phyloP scores from a whole-genome alignment of 2,797 vertebrate species.

The Anguilla marmorata region DNA sequence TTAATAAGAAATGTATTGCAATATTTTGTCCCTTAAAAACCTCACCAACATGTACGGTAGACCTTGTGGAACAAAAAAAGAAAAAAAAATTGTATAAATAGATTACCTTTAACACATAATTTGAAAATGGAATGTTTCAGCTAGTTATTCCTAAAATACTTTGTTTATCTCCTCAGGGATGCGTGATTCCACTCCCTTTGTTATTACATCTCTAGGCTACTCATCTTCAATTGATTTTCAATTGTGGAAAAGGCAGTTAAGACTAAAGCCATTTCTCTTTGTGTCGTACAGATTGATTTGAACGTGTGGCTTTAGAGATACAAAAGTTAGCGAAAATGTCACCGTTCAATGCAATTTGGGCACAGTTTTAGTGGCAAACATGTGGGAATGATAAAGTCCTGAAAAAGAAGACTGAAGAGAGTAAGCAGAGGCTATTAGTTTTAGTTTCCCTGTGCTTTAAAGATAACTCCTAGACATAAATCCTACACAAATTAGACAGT shows the following conservation, averaged over 20 bases:
- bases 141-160: neutral
- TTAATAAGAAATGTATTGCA: too few relatives aligned
- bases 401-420: neutral
- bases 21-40: too few relatives aligned
- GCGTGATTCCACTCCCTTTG: neutral
- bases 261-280: slow-evolving; percentile 7
- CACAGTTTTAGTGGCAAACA: neutral
- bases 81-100: too few relatives aligned
- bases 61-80: too few relatives aligned
- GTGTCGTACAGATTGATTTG: slow-evolving; percentile 9
- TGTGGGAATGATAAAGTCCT: neutral
- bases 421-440: neutral
- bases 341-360: neutral
- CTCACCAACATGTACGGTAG: too few relatives aligned
- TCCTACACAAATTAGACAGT: neutral
- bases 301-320: neutral
- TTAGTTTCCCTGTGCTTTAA: neutral
- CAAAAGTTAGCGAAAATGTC: neutral
- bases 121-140: neutral
- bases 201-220: neutral
- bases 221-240: neutral
- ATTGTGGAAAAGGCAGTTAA: slow-evolving; percentile 10
- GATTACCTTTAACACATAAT: neutral
- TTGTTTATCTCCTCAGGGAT: neutral
- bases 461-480: neutral